Percentiles rank a stretch among this genome's conserved stretches.
These are phyloP conservation scores for Lycodopsis pacificus DNA, from an alignment of 2,797 vertebrate genomes.

Conservation along the genomic window DNA sequence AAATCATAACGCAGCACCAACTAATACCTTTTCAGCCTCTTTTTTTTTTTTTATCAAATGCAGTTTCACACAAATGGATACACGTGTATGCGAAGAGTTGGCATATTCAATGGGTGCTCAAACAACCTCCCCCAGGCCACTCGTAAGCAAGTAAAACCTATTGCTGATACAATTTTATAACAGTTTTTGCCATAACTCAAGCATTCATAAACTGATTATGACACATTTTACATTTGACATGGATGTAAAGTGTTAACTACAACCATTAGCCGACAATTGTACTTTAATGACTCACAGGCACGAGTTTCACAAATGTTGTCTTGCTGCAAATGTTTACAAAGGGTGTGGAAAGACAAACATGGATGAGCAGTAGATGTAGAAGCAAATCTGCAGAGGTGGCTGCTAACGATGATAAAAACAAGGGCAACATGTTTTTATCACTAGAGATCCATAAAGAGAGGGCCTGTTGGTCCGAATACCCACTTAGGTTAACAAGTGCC, in stretches of 20 bases:
- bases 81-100: neutral
- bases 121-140: neutral
- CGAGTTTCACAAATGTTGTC: neutral
- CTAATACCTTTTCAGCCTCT: neutral
- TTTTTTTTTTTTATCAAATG: neutral
- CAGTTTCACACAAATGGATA: neutral
- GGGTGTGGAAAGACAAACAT: conserved; percentile 6
- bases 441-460: neutral
- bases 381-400: neutral
- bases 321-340: neutral
- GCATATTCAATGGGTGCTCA: neutral
- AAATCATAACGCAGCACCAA: neutral
- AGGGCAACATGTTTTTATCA: conserved; percentile 7
- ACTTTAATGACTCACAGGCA: neutral
- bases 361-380: neutral
- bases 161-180: too few relatives aligned
- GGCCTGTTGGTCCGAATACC: conserved; percentile 1
- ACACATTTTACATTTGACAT: neutral
- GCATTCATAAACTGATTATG: neutral
- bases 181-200: too few relatives aligned
- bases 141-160: neutral
- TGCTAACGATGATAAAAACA: neutral
- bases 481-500: neutral
- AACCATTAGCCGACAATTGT: neutral
- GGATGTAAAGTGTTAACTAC: neutral